Base-by-base conservation (phyloP, 1,140 invertebrate species). In the Leptonema lineaticorne region DNA sequence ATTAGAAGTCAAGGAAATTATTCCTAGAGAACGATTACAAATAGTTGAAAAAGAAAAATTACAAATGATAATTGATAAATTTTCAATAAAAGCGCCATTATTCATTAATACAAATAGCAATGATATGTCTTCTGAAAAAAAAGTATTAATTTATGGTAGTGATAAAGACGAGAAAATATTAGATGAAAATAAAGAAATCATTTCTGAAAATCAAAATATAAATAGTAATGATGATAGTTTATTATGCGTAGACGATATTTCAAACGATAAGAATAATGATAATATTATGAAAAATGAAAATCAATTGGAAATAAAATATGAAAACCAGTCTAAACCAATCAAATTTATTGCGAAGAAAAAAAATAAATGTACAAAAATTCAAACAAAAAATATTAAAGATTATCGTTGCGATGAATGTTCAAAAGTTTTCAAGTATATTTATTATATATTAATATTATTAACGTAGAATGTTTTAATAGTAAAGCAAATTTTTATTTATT, bases 331-430 rank as follows among this genome's bases (percentile, higher is more conserved):
- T 26, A 62, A 62, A 64, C 24, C 30, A 69, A n/a, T 58, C 67
- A 28, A 45, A n/a, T 45, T 20, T 1, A 53, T 11, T n/a, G 45
- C 22, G 1, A 20, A 45, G 16, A 62, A 26, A 26, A 59, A 14
- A 11, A 53, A 45, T 6, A 53, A 53, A 24, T 26, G 22, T 53
- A n/a, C 27, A 33, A 65, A 59, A 8, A 69, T 28, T 41, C 16
- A n/a, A 41, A 24, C 26, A 7, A 69, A 60, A 84, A 73, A 75
- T 87, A 2, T 78, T 82, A 58, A 85, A 85, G 22, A 87, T 76
- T 79, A 86, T 57, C 78, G 84, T 67, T n/a, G 82, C 83, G 56
- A 86, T 87, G 75, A 87, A 85, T 37, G 87, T 86, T 8, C 82
- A 83, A 70, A 85, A 85, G 74, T 86, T 85, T 2, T 87, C 82